Base-by-base conservation (phyloP, 1,140 invertebrate species). In the Drosophila nigrodunni region DNA sequence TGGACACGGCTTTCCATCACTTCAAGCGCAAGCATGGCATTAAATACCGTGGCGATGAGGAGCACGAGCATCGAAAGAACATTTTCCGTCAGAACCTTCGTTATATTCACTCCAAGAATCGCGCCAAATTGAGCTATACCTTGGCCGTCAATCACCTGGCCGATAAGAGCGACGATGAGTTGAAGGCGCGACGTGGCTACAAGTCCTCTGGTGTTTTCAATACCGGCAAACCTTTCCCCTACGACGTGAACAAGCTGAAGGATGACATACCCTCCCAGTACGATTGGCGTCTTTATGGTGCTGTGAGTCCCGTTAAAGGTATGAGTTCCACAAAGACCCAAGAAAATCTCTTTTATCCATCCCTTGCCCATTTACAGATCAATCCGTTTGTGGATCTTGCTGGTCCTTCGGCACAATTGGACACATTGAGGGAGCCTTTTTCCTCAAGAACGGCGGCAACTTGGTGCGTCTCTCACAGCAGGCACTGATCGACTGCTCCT, bases 361-460 rank as follows among this genome's bases (percentile, higher is more conserved):
- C 25, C 11, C 7, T 44, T n/a, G 25, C 34, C 7, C 0, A 2
- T 47, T 8, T 21, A 5, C 18, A 92, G 92, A 98, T 95, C 97
- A 99, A 94, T 97, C 97, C 0, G 97, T 99, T 59, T 99, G 98
- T 93, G 98, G 98, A 2, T 98, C 97, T 8, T 99, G 98, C 90
- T 99, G 98, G 98, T 97, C 96, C 87, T 99, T 99, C 93, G 98
- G 98, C 43, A 98, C 98, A 0, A 96, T 97, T 69, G 98, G 98
- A 13, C 95, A 97, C 0, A 95, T 99, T 58, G 98, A 99, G 94
- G 98, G 98, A 7, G 97, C 97, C 0, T 96, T 96, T 87, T 99
- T 98, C 92, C 91, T 97, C 25, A 96, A 97, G 92, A 96, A 96
- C 78, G 95, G 96, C 39, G 95, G 95, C 2, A 95, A 97, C 82